Percentiles rank a stretch among this genome's conserved stretches.
These are phyloP conservation scores for Palythoa caribaeorum DNA, from an alignment of 92 coral and sea anemone species.

Conservation along the genomic window DNA sequence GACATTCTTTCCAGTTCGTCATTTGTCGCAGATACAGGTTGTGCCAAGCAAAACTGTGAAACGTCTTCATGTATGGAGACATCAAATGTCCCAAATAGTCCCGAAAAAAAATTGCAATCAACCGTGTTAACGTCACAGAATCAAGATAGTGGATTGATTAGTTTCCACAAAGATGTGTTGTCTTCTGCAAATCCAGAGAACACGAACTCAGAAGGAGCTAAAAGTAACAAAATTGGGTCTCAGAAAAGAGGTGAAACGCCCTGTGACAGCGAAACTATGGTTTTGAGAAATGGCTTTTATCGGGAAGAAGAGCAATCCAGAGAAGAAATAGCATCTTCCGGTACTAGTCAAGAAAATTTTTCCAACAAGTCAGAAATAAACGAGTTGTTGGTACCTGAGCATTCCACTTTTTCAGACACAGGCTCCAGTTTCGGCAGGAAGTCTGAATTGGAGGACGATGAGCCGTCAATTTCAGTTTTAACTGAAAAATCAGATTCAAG, in stretches of 20 bases:
- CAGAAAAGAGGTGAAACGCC: neutral
- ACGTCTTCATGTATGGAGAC: neutral
- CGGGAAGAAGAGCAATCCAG: neutral
- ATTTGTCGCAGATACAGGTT: neutral
- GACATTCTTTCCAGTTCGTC: neutral
- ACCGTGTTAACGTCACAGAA: neutral
- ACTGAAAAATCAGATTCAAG: neutral
- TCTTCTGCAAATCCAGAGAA: neutral
- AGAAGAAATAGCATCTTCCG: neutral
- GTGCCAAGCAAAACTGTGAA: neutral
- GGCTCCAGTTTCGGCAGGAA: slow-evolving; percentile 22
- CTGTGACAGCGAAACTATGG: neutral
- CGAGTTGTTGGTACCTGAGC: neutral
- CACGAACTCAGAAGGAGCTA: neutral
- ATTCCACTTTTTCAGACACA: neutral
- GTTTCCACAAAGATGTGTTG: neutral
- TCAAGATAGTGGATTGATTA: neutral
- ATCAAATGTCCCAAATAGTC: neutral
- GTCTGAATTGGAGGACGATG: slow-evolving; percentile 5
- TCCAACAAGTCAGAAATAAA: neutral
- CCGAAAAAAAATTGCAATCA: neutral
- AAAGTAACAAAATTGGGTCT: neutral
- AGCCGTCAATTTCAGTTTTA: neutral
- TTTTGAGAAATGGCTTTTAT: neutral
- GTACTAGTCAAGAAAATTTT: neutral